Percentiles rank a stretch among this genome's conserved stretches.
These are phyloP conservation scores for Hybognathus amarus DNA, from an alignment of 2,797 vertebrate species.

Conservation along the genomic window DNA sequence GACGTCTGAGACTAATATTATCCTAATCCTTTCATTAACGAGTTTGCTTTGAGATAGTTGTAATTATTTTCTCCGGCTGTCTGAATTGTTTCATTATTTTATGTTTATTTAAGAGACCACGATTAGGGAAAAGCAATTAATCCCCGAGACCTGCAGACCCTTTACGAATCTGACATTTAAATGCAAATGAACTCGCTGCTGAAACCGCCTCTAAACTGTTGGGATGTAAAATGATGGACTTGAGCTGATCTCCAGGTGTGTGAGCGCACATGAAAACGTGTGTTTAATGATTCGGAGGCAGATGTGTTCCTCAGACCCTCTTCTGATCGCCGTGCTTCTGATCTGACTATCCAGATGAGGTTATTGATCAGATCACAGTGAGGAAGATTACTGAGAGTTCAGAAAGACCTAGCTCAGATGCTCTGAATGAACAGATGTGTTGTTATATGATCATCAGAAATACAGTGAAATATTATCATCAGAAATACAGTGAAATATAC, in stretches of 20 bases:
- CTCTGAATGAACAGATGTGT: not conserved
- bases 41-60: not conserved
- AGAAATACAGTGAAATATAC: no score
- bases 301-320: constrained; percentile 82
- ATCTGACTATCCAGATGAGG: constrained; percentile 68
- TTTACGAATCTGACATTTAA: not conserved
- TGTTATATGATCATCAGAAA: not conserved
- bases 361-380: constrained; percentile 46
- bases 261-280: constrained; percentile 80
- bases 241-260: not conserved
- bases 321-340: constrained; percentile 55
- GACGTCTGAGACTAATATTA: not conserved
- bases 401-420: not conserved
- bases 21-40: not conserved
- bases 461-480: not conserved
- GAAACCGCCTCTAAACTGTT: not conserved
- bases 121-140: constrained; percentile 33
- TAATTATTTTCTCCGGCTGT: constrained; percentile 38
- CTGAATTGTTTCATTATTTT: constrained; percentile 19
- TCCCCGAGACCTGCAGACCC: not conserved
- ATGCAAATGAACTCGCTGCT: not conserved
- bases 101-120: not conserved
- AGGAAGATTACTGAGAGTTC: not conserved
- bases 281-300: constrained; percentile 82
- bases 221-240: not conserved